Conservation (phyloP, 2,888 invertebrate genomes). For the Lasioglossum calceatum region DNA sequence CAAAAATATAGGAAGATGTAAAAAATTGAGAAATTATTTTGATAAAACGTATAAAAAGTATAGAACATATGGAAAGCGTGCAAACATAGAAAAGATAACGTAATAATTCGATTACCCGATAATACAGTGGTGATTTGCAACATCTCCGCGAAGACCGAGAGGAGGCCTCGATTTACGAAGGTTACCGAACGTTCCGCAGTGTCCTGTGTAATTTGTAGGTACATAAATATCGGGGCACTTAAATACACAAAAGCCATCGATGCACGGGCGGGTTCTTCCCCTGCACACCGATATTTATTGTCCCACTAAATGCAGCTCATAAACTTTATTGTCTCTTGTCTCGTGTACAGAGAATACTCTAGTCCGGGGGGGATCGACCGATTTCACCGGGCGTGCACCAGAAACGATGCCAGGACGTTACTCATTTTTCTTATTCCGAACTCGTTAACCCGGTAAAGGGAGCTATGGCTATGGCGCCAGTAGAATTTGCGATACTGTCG, state of each 20-base stretch:
- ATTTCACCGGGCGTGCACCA: background rate
- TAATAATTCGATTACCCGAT: constrained; percentile 35
- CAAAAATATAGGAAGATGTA: background rate
- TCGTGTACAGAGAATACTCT: constrained; percentile 32
- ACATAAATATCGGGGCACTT: constrained; percentile 66
- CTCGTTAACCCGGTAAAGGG: constrained; percentile 3
- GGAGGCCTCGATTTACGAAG: constrained; percentile 56
- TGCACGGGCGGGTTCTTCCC: constrained; percentile 10
- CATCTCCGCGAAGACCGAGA: constrained; percentile 23
- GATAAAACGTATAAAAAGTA: background rate
- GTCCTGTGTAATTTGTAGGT: constrained; percentile 63
- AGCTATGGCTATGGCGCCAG: background rate
- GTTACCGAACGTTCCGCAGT: constrained; percentile 33
- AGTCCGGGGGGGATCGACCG: background rate
- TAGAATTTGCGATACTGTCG: background rate
- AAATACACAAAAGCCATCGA: constrained; percentile 48
- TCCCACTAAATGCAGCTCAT: constrained; percentile 71
- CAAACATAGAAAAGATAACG: background rate
- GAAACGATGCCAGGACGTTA: background rate
- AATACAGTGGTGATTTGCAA: constrained; percentile 39
- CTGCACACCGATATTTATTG: constrained; percentile 71
- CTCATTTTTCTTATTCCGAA: background rate
- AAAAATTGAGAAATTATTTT: background rate
- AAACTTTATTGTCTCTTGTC: constrained; percentile 60
- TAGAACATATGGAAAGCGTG: background rate